Base-by-base conservation (phyloP, 2,797 vertebrate species). In the Darevskia nairensis region DNA sequence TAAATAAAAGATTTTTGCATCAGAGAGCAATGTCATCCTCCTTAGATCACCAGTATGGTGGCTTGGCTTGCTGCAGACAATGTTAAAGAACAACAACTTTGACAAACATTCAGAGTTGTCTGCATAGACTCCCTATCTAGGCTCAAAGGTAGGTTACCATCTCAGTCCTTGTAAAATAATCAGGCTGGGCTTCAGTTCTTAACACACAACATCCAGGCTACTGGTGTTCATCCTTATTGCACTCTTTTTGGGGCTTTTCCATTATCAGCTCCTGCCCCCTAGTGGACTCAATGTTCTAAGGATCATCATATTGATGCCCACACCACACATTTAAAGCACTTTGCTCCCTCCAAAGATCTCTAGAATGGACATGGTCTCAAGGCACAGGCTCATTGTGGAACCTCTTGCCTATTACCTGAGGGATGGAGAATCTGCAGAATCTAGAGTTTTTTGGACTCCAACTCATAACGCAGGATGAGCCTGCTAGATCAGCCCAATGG, bases 261-360 rank as follows among this genome's bases (percentile, higher is more conserved):
- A 9, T 74, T 61, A 41, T 81, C 69, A 6, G 55, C 44, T 25
- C 8, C 86, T 75, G 86, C 86, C 86, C 69, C 27, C 86, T 95
- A 91, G 94, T 9, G 95, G 0, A 32, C 35, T 74, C 7, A 32
- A 39, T 7, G 72, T 1, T 61, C 61, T 7, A 61, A 55, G 50
- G 3, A 55, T 4, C 13, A 50, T 50, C 50, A 55, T 13, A 50
- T 13, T 50, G 50, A 50, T 9, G 50, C 15, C 50, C 13, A 55
- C 50, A 55, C 50, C 50, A 55, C 50, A 55, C 50, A 55, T 55
- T 55, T 55, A 55, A 55, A 55, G 50, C 13, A 50, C 50, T 15
- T 13, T 50, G 50, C 50, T 50, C 50, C 50, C 50, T 50, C 3
- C 50, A 55, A 55, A 55, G 13, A 44, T 5, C 41, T 44, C 41